Conservation (phyloP, 2,888 invertebrate genomes). For the Drosophila paranaensis region DNA sequence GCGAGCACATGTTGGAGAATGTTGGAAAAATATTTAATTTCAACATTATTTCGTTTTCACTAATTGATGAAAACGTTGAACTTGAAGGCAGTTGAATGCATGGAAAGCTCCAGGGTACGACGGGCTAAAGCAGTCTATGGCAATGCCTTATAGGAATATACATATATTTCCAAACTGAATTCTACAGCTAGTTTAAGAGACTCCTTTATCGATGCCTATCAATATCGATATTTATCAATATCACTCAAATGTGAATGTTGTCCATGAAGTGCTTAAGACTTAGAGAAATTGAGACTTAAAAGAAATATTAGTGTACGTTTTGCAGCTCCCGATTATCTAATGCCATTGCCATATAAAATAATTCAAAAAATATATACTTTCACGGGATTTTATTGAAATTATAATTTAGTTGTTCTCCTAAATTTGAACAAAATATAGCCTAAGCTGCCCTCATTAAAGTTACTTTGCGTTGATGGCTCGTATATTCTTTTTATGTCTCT, state of each 20-base stretch:
- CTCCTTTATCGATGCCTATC: too few species aligned
- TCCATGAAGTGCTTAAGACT: too few species aligned
- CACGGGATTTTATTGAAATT: not conserved
- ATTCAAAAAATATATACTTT: not conserved
- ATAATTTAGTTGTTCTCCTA: too few species aligned
- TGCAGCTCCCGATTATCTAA: too few species aligned
- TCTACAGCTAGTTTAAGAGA: not conserved
- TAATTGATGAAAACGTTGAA: not conserved
- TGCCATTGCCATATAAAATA: not conserved
- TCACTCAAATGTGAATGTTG: not conserved
- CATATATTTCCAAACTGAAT: not conserved
- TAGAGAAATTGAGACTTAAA: too few species aligned
- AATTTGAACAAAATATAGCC: not conserved
- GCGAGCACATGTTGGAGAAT: slow-evolving; percentile 39
- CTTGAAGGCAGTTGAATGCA: not conserved
- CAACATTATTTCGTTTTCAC: not conserved
- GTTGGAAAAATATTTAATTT: slow-evolving; percentile 41
- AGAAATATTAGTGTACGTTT: too few species aligned
- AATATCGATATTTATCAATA: not conserved
- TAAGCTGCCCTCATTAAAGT: not conserved
- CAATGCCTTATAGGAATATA: not conserved
- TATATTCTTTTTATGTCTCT: not conserved
- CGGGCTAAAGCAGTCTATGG: not conserved
- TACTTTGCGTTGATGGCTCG: not conserved
- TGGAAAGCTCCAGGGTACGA: not conserved